phyloP scores from a whole-genome alignment of 1,140 invertebrate genomes.

The Neelides sp. region DNA sequence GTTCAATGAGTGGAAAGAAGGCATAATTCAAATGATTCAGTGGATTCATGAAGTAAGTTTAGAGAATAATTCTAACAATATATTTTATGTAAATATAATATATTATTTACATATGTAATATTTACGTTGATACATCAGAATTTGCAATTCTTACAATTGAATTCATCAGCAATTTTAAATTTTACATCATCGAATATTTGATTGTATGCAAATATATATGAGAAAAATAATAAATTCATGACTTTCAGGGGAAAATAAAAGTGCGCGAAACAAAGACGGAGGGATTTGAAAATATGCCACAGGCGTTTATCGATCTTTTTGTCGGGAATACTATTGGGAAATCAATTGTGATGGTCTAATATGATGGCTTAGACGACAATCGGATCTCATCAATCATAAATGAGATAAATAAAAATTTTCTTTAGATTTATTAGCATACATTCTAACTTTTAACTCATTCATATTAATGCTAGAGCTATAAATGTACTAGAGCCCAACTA shows the following conservation, averaged over 20 bases:
- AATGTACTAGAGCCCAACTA: too few relatives aligned
- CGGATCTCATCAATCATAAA: background rate
- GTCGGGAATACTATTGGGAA: slow-evolving; percentile 39
- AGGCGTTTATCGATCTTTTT: slow-evolving; percentile 39
- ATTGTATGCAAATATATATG: background rate
- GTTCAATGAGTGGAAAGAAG: slow-evolving; percentile 41
- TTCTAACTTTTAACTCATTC: background rate
- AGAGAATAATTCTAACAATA: slow-evolving; percentile 37
- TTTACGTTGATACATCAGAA: background rate
- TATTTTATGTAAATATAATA: background rate
- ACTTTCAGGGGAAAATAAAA: slow-evolving; percentile 37
- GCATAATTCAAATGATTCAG: slow-evolving; percentile 43
- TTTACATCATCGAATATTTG: too few relatives aligned
- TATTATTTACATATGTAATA: background rate
- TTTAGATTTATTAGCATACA: background rate
- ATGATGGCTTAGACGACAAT: background rate
- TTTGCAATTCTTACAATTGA: background rate
- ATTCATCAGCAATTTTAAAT: background rate
- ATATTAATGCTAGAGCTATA: background rate
- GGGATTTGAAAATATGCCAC: slow-evolving; percentile 40
- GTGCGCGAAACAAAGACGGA: slow-evolving; percentile 37
- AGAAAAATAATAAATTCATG: background rate
- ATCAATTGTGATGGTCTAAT: slow-evolving; percentile 36
- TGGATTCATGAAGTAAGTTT: slow-evolving; percentile 45
- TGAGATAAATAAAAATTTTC: background rate